These are phyloP conservation scores for Heliconius hewitsoni DNA, from an alignment of 1,140 invertebrate genomes.

Conservation along the genomic window DNA sequence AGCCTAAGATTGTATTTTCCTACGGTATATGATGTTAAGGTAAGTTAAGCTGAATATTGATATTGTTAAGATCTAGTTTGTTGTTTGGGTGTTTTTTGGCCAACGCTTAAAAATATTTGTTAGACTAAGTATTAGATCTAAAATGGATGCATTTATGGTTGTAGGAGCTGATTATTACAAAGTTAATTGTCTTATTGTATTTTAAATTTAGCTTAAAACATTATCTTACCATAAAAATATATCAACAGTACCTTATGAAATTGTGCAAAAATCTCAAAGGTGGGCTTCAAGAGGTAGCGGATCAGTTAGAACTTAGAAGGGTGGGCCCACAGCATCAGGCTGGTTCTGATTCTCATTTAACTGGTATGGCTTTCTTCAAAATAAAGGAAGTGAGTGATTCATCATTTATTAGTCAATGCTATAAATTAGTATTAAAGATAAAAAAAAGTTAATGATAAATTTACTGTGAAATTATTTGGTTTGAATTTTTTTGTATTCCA, in stretches of 20 bases:
- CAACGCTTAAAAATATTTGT: too few species aligned
- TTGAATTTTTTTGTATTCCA: too few species aligned
- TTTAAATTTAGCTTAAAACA: not conserved
- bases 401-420: not conserved
- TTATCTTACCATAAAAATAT: conserved; percentile 40
- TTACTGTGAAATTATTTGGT: too few species aligned
- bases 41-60: conserved; percentile 47
- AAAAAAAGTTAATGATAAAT: too few species aligned
- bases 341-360: conserved; percentile 98
- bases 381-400: conserved; percentile 92
- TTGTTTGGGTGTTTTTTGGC: too few species aligned
- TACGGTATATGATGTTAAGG: conserved; percentile 98
- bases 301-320: conserved; percentile 93
- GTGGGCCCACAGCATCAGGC: conserved; percentile 99
- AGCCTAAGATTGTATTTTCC: conserved; percentile 96
- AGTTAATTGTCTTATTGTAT: too few species aligned
- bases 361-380: conserved; percentile 99
- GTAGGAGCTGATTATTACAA: too few species aligned
- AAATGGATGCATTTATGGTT: too few species aligned
- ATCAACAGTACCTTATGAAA: conserved; percentile 96
- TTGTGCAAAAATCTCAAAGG: conserved; percentile 99
- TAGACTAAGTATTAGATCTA: too few species aligned
- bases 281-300: conserved; percentile 97
- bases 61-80: too few species aligned
- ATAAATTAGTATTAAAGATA: too few species aligned